Conservation (phyloP, 2,888 invertebrate genomes). For the Auanema sp. region DNA sequence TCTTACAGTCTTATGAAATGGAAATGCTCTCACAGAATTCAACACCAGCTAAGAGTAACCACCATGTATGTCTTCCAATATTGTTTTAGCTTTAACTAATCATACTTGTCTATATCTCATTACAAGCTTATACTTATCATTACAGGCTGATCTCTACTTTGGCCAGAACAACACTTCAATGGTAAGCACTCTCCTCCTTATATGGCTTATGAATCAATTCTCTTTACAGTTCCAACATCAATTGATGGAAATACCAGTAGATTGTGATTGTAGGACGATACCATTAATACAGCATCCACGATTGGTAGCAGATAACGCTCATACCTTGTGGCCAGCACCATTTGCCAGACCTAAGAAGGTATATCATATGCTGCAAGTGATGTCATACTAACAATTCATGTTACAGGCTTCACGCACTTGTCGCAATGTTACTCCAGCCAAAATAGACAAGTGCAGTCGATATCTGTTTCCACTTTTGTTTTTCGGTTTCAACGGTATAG, state of each 20-base stretch:
- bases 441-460: slow-evolving; percentile 97
- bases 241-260: slow-evolving; percentile 51
- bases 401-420: slow-evolving; percentile 40
- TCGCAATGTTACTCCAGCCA: slow-evolving; percentile 77
- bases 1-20: slow-evolving; percentile 53
- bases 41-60: slow-evolving; percentile 49
- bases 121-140: slow-evolving; percentile 1
- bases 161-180: slow-evolving; percentile 47
- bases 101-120: neutral
- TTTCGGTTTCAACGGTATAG: slow-evolving; percentile 51
- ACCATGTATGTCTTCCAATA: slow-evolving; percentile 16
- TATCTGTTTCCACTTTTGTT: slow-evolving; percentile 81
- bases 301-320: slow-evolving; percentile 42
- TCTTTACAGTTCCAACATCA: slow-evolving; percentile 34
- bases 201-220: neutral
- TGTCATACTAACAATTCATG: too few relatives aligned
- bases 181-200: slow-evolving; percentile 21
- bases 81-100: slow-evolving; percentile 7
- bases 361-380: too few relatives aligned
- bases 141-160: slow-evolving; percentile 49
- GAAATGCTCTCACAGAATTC: slow-evolving; percentile 49
- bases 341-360: slow-evolving; percentile 51
- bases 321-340: slow-evolving; percentile 54
- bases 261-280: slow-evolving; percentile 55
- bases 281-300: slow-evolving; percentile 52